These are phyloP conservation scores for Asteroscopus sphinx DNA, from an alignment of 2,888 invertebrate species.

Conservation along the genomic window DNA sequence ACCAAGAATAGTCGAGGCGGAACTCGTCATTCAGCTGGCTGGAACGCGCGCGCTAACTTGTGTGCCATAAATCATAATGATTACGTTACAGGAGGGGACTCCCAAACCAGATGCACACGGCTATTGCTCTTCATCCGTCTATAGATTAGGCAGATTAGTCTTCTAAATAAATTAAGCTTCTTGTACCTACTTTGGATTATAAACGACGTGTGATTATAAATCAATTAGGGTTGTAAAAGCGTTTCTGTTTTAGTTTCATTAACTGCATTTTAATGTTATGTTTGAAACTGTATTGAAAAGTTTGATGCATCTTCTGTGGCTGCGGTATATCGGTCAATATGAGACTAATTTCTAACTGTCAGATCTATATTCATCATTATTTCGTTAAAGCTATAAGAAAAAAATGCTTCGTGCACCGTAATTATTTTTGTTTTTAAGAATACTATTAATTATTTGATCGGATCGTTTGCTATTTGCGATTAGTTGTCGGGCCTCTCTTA, in stretches of 20 bases:
- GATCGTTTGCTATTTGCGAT: constrained; percentile 65
- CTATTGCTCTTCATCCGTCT: constrained; percentile 50
- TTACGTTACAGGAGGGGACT: constrained; percentile 34
- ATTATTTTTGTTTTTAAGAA: constrained; percentile 39
- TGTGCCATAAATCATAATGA: constrained; percentile 57
- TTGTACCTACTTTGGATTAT: constrained; percentile 31
- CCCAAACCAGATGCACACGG: constrained; percentile 38
- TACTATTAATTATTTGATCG: constrained; percentile 48
- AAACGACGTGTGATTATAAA: constrained; percentile 30
- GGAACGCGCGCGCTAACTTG: constrained; percentile 51
- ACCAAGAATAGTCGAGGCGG: constrained; percentile 56
- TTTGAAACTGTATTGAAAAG: constrained; percentile 14
- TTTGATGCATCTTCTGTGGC: constrained; percentile 9
- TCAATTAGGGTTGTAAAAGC: constrained; percentile 15
- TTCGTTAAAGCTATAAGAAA: no score
- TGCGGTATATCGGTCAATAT: not conserved
- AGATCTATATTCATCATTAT: constrained; percentile 17
- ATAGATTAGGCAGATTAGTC: constrained; percentile 44
- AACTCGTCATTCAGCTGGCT: constrained; percentile 52
- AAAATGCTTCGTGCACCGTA: constrained; percentile 27
- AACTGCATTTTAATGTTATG: constrained; percentile 29
- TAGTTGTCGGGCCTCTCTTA: constrained; percentile 62
- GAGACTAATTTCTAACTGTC: constrained; percentile 5
- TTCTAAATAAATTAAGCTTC: constrained; percentile 22
- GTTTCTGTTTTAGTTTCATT: constrained; percentile 13